A percentile compares a stretch with the other conserved stretches of the same genome.
Evolutionary conservation across 2,888 invertebrate genomes (phyloP).

Genomic region (Odontomyia ornata): DNA sequence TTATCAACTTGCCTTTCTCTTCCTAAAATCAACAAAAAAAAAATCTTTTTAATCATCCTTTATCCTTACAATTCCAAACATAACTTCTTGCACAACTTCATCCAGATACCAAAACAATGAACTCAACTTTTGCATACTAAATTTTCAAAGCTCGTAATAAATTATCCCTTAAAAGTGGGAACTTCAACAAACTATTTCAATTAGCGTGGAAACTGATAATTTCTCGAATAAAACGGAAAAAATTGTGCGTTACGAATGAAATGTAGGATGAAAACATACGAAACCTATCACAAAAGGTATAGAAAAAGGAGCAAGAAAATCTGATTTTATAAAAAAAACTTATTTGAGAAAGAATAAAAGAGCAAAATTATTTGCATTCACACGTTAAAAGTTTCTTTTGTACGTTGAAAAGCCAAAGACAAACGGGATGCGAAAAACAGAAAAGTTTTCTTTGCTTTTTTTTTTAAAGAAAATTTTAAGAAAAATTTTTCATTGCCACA

Average conservation of each 20-base stretch:
- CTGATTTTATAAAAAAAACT: background rate
- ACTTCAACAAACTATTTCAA: conserved; percentile 23
- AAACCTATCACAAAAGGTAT: background rate
- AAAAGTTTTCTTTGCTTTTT: no score
- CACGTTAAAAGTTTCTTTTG: no score
- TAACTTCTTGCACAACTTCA: background rate
- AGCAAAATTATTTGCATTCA: no score
- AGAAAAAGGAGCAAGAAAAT: background rate
- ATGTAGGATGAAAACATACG: background rate
- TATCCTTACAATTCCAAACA: background rate
- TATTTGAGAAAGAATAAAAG: background rate
- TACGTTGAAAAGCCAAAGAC: no score
- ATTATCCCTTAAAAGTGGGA: conserved; percentile 10
- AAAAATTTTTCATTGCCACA: no score
- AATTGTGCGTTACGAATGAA: background rate
- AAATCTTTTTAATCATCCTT: background rate
- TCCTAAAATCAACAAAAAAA: background rate
- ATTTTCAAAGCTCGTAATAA: background rate
- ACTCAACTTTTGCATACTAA: background rate
- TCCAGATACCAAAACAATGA: background rate
- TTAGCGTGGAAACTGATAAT: conserved; percentile 26
- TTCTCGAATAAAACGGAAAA: background rate
- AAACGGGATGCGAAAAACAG: no score
- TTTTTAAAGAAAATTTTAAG: no score
- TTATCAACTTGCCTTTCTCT: background rate